These are phyloP conservation scores for Stercorarius parasiticus DNA, from an alignment of 2,113 vertebrate genomes.

Conservation along the genomic window DNA sequence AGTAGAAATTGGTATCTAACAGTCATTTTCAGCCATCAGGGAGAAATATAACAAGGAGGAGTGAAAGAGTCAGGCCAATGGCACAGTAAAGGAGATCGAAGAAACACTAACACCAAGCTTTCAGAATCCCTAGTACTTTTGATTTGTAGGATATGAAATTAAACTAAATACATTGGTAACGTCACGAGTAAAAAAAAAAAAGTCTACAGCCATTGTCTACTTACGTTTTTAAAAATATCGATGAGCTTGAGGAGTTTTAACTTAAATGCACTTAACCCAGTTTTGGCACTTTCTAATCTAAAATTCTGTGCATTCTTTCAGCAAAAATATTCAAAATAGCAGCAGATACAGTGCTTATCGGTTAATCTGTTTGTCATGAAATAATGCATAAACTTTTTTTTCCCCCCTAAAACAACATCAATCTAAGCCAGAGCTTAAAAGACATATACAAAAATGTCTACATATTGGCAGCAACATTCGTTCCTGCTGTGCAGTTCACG, in stretches of 20 bases:
- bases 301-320: not conserved
- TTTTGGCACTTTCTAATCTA: not conserved
- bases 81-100: not conserved
- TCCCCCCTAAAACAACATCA: not conserved
- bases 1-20: constrained; percentile 31
- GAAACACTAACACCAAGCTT: not conserved
- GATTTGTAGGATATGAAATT: not conserved
- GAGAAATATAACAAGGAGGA: not conserved
- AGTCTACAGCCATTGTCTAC: not conserved
- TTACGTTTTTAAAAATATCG: not conserved
- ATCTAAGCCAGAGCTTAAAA: not conserved
- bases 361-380: not conserved
- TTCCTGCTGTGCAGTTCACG: not conserved
- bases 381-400: not conserved
- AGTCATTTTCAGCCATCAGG: constrained; percentile 29
- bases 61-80: not conserved
- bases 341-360: not conserved
- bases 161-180: not conserved
- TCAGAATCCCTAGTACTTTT: not conserved
- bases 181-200: accelerated
- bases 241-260: not conserved
- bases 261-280: not conserved
- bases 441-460: not conserved
- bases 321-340: not conserved
- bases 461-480: not conserved